Conservation (phyloP, 2,113 vertebrate genomes). For the Ptilorrhoa leucosticta region DNA sequence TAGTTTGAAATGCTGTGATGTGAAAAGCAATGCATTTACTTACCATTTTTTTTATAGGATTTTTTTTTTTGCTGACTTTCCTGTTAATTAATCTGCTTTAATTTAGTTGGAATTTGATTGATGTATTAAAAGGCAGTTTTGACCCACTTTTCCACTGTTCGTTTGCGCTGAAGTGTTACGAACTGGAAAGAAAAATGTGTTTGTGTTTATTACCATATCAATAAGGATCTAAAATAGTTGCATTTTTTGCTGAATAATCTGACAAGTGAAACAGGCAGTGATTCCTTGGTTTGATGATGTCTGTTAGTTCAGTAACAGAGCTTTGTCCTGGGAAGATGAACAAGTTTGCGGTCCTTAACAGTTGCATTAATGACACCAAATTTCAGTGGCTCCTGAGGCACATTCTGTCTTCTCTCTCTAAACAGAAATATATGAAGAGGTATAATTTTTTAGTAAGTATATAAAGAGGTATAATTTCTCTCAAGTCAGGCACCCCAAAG, state of each 20-base stretch:
- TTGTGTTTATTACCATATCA: neutral
- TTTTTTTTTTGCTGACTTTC: neutral
- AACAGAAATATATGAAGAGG: neutral
- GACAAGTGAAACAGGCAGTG: neutral
- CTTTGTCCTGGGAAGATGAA: neutral
- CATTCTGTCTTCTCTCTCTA: neutral
- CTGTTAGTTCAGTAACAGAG: neutral
- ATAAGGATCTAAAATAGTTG: neutral
- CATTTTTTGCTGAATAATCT: neutral
- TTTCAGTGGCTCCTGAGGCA: neutral
- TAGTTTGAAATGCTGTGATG: neutral
- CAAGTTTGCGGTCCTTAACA: neutral
- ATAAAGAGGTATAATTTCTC: neutral
- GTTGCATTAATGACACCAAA: neutral
- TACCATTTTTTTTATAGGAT: neutral
- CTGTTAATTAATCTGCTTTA: constrained; percentile 34
- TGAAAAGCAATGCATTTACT: neutral
- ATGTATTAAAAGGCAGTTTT: neutral
- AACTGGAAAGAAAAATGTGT: neutral
- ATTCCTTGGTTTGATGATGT: neutral
- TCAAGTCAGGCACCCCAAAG: neutral
- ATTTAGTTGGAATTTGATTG: constrained; percentile 13
- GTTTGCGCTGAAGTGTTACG: neutral
- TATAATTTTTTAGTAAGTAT: neutral
- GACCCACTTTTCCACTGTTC: neutral